Evolutionary conservation across 2,113 vertebrate genomes (phyloP).

Genomic region (Dicentrarchus labrax): DNA sequence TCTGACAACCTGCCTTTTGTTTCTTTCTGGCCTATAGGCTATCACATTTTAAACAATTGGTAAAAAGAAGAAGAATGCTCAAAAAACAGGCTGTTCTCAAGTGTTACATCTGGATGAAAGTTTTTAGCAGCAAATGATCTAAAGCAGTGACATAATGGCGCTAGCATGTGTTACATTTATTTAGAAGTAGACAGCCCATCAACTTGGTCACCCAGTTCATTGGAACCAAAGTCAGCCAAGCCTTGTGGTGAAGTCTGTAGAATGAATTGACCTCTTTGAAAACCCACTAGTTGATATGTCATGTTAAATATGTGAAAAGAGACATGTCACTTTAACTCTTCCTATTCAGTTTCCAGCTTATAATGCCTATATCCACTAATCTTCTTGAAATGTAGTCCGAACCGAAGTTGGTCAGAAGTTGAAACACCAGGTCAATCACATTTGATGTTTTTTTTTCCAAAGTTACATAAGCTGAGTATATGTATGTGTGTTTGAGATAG

Average conservation of each 20-base stretch:
- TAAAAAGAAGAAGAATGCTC: not conserved
- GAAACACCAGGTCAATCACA: not conserved
- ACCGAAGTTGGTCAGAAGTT: not conserved
- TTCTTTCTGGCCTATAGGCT: not conserved
- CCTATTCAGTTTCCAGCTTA: slow-evolving; percentile 33
- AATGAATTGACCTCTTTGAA: slow-evolving; percentile 44
- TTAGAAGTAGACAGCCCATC: slow-evolving; percentile 21
- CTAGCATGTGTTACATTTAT: slow-evolving; percentile 11
- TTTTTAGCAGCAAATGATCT: slow-evolving; percentile 34
- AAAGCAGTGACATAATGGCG: slow-evolving; percentile 32
- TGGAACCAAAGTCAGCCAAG: slow-evolving; percentile 44
- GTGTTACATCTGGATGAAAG: slow-evolving; percentile 23
- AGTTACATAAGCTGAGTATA: slow-evolving; percentile 14
- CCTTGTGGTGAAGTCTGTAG: slow-evolving; percentile 52
- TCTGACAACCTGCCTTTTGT: not conserved
- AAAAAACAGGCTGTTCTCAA: not conserved
- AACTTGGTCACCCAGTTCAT: slow-evolving; percentile 7
- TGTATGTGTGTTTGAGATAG: slow-evolving; percentile 8
- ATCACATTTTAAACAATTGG: not conserved
- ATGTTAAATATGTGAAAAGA: slow-evolving; percentile 30
- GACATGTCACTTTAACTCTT: slow-evolving; percentile 11
- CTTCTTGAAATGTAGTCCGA: not conserved
- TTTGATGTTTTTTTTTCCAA: not conserved
- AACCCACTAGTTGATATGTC: slow-evolving; percentile 26
- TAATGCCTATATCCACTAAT: not conserved